These are phyloP conservation scores for Ganaspis brasiliensis DNA, from an alignment of 2,888 invertebrate genomes.

Conservation along the genomic window DNA sequence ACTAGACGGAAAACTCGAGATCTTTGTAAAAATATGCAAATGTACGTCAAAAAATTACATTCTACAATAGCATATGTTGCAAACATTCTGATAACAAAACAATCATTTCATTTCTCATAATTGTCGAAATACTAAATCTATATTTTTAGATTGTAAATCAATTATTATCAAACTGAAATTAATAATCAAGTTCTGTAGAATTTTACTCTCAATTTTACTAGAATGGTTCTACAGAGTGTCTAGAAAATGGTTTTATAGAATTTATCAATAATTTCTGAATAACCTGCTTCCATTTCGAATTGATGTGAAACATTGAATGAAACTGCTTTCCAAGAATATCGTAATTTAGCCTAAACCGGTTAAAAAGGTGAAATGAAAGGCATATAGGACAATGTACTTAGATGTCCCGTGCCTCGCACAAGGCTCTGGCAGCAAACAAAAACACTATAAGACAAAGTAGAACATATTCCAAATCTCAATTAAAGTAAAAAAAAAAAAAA, in stretches of 20 bases:
- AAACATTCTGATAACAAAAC: no score
- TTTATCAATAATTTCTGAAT: no score
- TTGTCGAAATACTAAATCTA: no score
- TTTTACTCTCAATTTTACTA: no score
- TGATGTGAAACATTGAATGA: neutral
- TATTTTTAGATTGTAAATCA: no score
- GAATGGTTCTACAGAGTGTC: no score
- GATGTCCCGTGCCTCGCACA: constrained; percentile 39
- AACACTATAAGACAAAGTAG: constrained; percentile 54
- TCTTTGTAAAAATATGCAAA: constrained; percentile 10
- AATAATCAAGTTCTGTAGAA: no score
- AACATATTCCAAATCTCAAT: constrained; percentile 57
- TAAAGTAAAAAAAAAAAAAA: constrained; percentile 66
- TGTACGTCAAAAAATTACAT: neutral
- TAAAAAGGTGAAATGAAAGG: constrained; percentile 15
- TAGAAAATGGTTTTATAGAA: no score
- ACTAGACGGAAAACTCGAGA: neutral
- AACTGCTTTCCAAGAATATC: constrained; percentile 3
- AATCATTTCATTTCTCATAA: no score
- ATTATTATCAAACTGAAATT: no score
- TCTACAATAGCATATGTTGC: neutral
- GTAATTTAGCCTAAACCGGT: neutral
- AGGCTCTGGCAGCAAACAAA: constrained; percentile 15
- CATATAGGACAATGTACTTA: constrained; percentile 17
- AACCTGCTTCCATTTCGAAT: no score